Percentiles rank a stretch among this genome's conserved stretches.
phyloP scores from a whole-genome alignment of 2,797 vertebrate species.

The Acropternis orthonyx region DNA sequence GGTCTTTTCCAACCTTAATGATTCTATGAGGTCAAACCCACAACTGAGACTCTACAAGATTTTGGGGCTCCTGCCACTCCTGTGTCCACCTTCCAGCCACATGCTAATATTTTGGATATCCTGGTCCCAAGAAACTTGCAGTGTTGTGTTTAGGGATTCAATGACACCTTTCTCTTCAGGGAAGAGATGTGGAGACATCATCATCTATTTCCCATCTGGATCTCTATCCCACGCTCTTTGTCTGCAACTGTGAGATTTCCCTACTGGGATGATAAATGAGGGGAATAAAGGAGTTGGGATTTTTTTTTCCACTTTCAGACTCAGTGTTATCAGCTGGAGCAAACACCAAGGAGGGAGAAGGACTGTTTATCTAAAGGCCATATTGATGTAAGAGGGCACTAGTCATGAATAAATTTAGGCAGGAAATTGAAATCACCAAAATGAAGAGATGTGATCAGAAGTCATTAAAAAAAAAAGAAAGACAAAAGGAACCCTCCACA shows the following conservation, averaged over 20 bases:
- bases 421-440: constrained; percentile 2
- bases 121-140: background rate
- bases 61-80: background rate
- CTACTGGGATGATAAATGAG: background rate
- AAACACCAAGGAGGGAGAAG: background rate
- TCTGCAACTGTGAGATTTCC: background rate
- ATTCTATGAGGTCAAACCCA: background rate
- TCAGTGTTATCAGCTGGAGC: background rate
- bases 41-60: background rate
- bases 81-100: background rate
- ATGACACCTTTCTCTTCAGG: background rate
- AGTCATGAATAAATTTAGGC: constrained; percentile 8
- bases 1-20: fast-evolving
- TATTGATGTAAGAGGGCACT: background rate
- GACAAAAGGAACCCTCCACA: background rate
- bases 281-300: background rate
- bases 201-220: background rate
- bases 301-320: background rate
- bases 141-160: background rate
- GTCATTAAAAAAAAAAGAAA: background rate
- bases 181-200: background rate
- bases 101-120: background rate
- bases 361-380: constrained; percentile 5
- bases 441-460: background rate
- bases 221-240: background rate